These are phyloP conservation scores for Hetaerina titia DNA, from an alignment of 2,888 invertebrate species.

Conservation along the genomic window DNA sequence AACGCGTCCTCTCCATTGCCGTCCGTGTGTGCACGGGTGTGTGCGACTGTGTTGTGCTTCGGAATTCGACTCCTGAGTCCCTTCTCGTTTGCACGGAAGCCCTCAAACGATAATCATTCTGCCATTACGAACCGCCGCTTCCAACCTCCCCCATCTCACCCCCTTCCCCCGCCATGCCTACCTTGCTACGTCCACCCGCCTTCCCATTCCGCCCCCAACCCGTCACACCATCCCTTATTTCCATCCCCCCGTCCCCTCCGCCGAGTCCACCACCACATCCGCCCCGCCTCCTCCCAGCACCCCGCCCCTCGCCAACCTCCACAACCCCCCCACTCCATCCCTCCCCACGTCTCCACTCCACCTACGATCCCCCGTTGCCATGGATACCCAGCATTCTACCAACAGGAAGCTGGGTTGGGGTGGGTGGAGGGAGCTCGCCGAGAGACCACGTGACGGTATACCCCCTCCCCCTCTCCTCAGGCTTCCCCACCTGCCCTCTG, in stretches of 20 bases:
- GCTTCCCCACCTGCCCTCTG: background rate
- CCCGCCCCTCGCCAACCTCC: background rate
- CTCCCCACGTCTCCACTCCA: background rate
- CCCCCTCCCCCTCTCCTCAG: constrained; percentile 2
- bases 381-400: constrained; percentile 64
- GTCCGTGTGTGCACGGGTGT: background rate
- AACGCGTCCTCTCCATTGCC: background rate
- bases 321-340: background rate
- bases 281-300: background rate
- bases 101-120: constrained; percentile 57
- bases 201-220: background rate
- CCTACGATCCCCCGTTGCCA: constrained; percentile 22
- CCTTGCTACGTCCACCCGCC: background rate
- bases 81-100: constrained; percentile 58
- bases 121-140: constrained; percentile 30
- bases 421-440: constrained; percentile 30
- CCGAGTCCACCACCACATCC: background rate
- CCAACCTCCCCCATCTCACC: background rate
- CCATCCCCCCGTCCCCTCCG: background rate
- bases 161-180: background rate
- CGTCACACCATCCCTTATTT: constrained; percentile 7
- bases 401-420: constrained; percentile 65
- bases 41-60: constrained; percentile 14
- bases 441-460: constrained; percentile 52
- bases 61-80: constrained; percentile 54